These are phyloP conservation scores for Mythimna pallens DNA, from an alignment of 2,888 invertebrate genomes.

Conservation along the genomic window DNA sequence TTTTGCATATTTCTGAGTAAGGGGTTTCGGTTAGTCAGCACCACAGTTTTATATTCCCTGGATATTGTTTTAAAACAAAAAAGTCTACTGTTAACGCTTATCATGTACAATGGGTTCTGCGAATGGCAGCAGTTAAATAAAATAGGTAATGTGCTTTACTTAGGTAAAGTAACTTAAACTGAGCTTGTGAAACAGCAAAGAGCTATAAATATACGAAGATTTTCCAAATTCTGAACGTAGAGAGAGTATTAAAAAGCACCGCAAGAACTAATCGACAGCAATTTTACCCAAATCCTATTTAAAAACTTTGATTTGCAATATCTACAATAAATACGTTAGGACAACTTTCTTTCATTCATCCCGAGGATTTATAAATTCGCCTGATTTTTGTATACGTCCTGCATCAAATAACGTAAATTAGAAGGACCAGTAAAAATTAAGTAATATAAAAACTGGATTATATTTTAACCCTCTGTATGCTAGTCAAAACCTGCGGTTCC, in stretches of 20 bases:
- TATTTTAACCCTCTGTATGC: background rate
- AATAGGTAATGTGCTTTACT: background rate
- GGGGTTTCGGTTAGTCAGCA: constrained; percentile 13
- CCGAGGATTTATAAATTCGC: constrained; percentile 1
- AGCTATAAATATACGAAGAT: too few species aligned
- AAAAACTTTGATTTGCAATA: background rate
- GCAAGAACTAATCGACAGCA: background rate
- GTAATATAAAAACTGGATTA: background rate
- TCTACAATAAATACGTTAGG: background rate
- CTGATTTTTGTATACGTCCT: background rate
- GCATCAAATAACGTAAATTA: background rate
- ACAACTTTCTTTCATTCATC: background rate
- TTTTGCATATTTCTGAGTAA: constrained; percentile 43
- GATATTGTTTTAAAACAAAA: constrained; percentile 5
- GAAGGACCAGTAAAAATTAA: background rate
- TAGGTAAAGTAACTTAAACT: too few species aligned
- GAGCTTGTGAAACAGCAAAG: background rate
- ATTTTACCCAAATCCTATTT: background rate
- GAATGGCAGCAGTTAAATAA: background rate
- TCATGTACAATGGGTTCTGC: background rate
- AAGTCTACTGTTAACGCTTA: background rate
- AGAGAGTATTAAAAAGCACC: background rate
- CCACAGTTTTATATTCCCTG: constrained; percentile 12
- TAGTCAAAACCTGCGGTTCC: constrained; percentile 42
- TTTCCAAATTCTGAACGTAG: background rate